Base-by-base conservation (phyloP, 92 coral and sea anemone species). In the Virgularia gustaviana region DNA sequence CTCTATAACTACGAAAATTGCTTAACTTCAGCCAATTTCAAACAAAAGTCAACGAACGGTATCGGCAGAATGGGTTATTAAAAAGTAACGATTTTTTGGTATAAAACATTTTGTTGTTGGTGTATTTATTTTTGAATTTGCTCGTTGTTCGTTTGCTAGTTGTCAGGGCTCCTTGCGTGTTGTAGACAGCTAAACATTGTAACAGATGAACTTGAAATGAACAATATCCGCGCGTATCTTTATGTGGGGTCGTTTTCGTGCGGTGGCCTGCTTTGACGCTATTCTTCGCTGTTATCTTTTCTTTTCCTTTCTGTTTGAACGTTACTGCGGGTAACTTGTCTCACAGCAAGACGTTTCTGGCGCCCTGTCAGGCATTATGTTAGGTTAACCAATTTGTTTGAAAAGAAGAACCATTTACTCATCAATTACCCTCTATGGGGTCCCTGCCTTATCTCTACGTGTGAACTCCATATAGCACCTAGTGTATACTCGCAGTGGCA, bases 241-340 rank as follows among this genome's bases (percentile, higher is more conserved):
- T n/a, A 56, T 68, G 61, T 68, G 75, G 36, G 75, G 75, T 68
- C 75, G 27, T 15, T 68, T 31, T 9, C 13, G 61, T 11, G 58
- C 29, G 31, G 31, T 28, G 31, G 28, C 30, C 58, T 4, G 28
- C 58, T 52, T 52, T 28, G 13, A 11, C 15, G 22, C 13, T 22
- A 52, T 52, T 52, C 58, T 52, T 31, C 36, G 44, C 35, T 68
- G 25, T 49, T 44, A n/a, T 4, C 9, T 49, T 32, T 33, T 68
- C 29, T 68, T 68, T 44, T 5, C 20, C 33, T 49, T 44, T 25
- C n/a, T 64, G 30, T 43, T 33, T 49, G 29, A 36, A n/a, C 35
- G 75, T 68, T 49, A 31, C 75, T 51, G 25, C 75, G 51, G 55
- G 75, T 68, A 68, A 31, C 61, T 44, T 49, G 75, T 68, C 45